Evolutionary conservation across 2,797 vertebrate genomes (phyloP), one percentile per base, ranked within the genome.

Genomic region (Acanthopagrus latus): DNA sequence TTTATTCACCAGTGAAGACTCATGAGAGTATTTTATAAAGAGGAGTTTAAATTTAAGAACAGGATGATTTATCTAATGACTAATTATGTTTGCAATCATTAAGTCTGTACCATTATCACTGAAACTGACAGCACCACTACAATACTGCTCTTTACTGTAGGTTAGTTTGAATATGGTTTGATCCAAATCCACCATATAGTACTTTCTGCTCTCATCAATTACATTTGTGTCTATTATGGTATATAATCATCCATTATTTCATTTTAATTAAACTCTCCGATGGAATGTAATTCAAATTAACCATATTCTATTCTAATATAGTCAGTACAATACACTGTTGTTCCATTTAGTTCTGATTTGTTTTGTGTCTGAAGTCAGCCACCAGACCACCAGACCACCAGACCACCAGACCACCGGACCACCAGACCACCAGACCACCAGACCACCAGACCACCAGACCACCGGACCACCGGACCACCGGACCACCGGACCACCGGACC

Each of bases 351-450:
- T 33, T 60, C 3, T 20, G 1, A 41, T 67, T 56, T 16, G 59
- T 60, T 69, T 47, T 57, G 51, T 44, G 46, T 64, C 33, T 73
- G 47, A 75, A 73, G 56, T 80, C 59, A 14, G 48, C 60, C 38
- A 59, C 64, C 11, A 55, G 46, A 82, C 33, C 29, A 33, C 29
- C 27, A 27, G 27, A 27, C 60, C 41, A 60, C 64, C 11, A 55
- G 46, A 82, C 33, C 33, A 33, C 33, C 33, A 33, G 25, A 27
- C 33, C 29, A 33, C 29, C 27, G 27, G 27, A 27, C 60, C 41
- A 60, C 64, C 11, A 55, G 46, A 82, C 33, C 33, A 33, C 33
- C 33, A 33, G 25, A 27, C 60, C 38, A 59, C 64, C 11, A 55
- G 46, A 82, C 33, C 29, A 33, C 29, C 27, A 27, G 27, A 27